Evolutionary conservation across 2,888 invertebrate species (phyloP).

Genomic region (Microdon myrmicae): DNA sequence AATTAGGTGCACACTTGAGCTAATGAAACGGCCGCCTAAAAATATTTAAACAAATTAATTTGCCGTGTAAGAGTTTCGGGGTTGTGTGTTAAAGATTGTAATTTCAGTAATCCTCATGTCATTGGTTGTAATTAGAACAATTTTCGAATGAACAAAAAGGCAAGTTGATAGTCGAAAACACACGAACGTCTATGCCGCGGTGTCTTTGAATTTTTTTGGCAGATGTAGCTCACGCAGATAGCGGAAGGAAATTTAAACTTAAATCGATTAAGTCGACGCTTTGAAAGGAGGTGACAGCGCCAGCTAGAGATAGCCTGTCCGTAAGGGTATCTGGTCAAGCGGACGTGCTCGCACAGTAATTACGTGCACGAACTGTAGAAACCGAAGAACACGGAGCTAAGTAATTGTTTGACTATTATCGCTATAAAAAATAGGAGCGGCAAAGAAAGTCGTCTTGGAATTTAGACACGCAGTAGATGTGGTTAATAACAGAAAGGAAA

Average conservation of each 20-base stretch:
- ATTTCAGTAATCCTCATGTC: slow-evolving; percentile 9
- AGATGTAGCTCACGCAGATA: slow-evolving; percentile 8
- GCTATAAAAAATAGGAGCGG: not conserved
- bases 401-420: slow-evolving; percentile 33
- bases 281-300: slow-evolving; percentile 29
- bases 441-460: slow-evolving; percentile 5
- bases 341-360: slow-evolving; percentile 24
- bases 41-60: too few species aligned
- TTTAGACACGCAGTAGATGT: slow-evolving; percentile 3
- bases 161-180: not conserved
- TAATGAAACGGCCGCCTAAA: slow-evolving; percentile 28
- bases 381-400: slow-evolving; percentile 5
- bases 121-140: slow-evolving; percentile 22
- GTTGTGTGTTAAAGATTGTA: not conserved
- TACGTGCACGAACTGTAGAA: slow-evolving; percentile 36
- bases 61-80: too few species aligned
- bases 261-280: slow-evolving; percentile 38
- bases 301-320: not conserved
- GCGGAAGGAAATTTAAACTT: slow-evolving; percentile 22
- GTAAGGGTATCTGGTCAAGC: slow-evolving; percentile 14
- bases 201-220: slow-evolving; percentile 21
- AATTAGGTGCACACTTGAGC: slow-evolving; percentile 50
- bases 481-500: slow-evolving; percentile 27
- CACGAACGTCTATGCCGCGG: not conserved
- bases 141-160: slow-evolving; percentile 11